Evolutionary conservation across 2,888 invertebrate genomes (phyloP).

Genomic region (Maniola hyperantus): DNA sequence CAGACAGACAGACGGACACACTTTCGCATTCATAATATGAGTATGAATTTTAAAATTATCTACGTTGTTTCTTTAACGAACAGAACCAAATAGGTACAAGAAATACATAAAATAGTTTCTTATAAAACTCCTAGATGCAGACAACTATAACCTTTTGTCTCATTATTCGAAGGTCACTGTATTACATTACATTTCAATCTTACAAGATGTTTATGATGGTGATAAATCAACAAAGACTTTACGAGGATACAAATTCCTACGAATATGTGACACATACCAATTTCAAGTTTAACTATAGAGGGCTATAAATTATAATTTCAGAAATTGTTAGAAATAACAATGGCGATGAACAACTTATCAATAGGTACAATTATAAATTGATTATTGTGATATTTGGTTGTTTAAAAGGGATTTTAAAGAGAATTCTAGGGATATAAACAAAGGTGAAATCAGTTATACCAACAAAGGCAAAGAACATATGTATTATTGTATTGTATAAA

Average conservation of each 20-base stretch:
- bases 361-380: background rate
- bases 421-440: background rate
- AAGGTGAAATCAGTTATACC: background rate
- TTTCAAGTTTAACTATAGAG: background rate
- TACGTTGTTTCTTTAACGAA: background rate
- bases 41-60: too few species aligned
- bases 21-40: too few species aligned
- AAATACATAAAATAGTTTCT: background rate
- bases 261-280: background rate
- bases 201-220: conserved; percentile 15
- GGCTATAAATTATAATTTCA: too few species aligned
- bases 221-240: conserved; percentile 25
- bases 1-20: too few species aligned
- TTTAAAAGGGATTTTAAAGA: background rate
- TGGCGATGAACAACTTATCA: background rate
- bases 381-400: background rate
- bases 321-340: background rate
- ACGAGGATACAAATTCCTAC: background rate
- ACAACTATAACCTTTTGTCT: conserved; percentile 23
- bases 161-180: conserved; percentile 24
- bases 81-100: background rate
- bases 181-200: conserved; percentile 19
- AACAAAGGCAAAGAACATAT: background rate
- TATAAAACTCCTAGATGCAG: conserved; percentile 13
- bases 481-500: too few species aligned